Base-by-base conservation (phyloP, 2,113 vertebrate genomes). In the Crypturellus undulatus region DNA sequence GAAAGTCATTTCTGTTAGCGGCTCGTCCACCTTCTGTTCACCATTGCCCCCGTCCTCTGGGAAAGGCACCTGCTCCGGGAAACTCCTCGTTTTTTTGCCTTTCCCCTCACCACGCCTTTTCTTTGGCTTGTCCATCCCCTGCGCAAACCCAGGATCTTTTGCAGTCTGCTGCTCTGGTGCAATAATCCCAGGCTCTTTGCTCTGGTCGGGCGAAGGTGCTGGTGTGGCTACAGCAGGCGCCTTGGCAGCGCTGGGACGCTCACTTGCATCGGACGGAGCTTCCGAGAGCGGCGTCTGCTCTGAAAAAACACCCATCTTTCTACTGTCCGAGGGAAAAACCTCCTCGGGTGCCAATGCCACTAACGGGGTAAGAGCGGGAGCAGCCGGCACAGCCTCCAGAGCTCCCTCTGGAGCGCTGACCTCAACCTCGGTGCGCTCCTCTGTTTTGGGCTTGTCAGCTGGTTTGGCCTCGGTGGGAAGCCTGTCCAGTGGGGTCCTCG, bases 21-120 rank as follows among this genome's bases (percentile, higher is more conserved):
- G 12, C 49, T 64, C 71, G 2, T 14, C 70, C 2, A 20, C 4
- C 91, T 86, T 90, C 47, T 10, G 54, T 17, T 80, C 93, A 12
- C 84, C 96, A 14, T 34, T 87, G 64, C 80, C 25, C 43, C 18
- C 63, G 9, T 88, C 95, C 87, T 96, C 97, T 3, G 15, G 6
- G 42, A 68, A 25, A 73, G 40, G 5, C 64, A 25, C 2, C 71
- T 90, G 95, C 82, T 97, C 91, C 0, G 65, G 45, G 92, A 17
- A 85, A 92, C 59, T 92, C 84, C 77, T 95, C 5, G n/a, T 4
- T 18, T 93, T 97, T 54, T 20, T 97, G 19, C 47, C 95, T 91
- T 70, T 98, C 38, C 96, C 97, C 56, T 97, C 96, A 1, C 89
- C 59, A 25, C 81, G 93, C 36, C 82, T 97, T 34, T 96, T 97